These are phyloP conservation scores for Ophion ventricosus DNA, from an alignment of 2,888 invertebrate species.

Conservation along the genomic window DNA sequence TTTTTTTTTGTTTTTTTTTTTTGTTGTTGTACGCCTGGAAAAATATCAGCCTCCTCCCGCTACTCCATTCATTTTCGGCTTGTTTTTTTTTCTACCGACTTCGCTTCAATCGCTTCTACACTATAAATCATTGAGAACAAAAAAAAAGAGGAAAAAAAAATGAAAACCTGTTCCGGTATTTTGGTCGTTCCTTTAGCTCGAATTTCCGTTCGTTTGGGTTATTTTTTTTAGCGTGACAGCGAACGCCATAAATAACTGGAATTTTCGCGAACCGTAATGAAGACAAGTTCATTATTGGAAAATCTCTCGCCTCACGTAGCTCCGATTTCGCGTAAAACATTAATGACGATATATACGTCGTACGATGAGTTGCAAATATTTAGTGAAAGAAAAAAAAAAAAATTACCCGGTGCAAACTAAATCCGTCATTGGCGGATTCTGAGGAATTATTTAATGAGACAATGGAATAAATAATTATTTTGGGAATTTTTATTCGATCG, in stretches of 20 bases:
- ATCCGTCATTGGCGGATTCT: background rate
- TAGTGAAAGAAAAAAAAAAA: background rate
- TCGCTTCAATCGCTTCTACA: slow-evolving; percentile 1
- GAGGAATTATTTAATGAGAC: background rate
- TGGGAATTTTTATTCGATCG: background rate
- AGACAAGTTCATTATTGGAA: background rate
- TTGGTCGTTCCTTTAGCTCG: background rate
- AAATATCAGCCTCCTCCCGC: slow-evolving; percentile 22
- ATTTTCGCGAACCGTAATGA: background rate
- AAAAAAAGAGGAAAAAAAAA: background rate
- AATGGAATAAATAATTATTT: background rate
- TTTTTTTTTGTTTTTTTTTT: slow-evolving; percentile 48
- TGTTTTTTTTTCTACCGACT: background rate
- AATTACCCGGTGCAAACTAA: background rate
- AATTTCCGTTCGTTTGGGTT: background rate
- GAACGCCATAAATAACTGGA: background rate
- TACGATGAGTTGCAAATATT: background rate
- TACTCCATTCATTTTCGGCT: slow-evolving; percentile 10
- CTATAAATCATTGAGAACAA: slow-evolving; percentile 17
- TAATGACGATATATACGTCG: background rate
- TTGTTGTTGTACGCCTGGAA: background rate
- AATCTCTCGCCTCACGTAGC: background rate
- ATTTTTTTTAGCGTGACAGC: background rate
- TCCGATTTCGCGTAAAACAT: background rate
- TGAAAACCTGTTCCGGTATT: background rate